Evolutionary conservation across 2,113 vertebrate genomes (phyloP).

Genomic region (Crotalus tigris): DNA sequence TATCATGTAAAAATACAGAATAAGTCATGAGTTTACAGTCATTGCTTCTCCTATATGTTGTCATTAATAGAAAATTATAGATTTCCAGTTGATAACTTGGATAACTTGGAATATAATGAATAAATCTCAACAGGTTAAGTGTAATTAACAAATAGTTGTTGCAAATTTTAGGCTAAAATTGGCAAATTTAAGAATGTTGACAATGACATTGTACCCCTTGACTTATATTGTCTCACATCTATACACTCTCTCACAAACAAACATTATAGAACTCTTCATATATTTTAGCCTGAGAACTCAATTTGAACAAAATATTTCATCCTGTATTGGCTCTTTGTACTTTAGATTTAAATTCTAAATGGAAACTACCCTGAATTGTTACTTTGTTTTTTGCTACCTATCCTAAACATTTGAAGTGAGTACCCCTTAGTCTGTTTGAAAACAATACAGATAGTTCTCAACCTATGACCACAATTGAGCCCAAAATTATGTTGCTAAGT

Average conservation of each 20-base stretch:
- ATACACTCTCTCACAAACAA: background rate
- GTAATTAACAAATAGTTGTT: background rate
- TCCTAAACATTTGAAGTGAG: background rate
- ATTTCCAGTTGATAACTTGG: background rate
- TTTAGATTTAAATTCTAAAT: background rate
- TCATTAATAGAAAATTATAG: background rate
- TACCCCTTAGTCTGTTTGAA: background rate
- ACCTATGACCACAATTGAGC: background rate
- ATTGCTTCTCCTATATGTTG: background rate
- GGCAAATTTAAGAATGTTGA: background rate
- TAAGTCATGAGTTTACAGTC: no score
- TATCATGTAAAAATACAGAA: background rate
- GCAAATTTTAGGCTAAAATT: background rate
- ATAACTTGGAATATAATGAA: background rate
- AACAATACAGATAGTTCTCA: background rate
- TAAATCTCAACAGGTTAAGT: background rate
- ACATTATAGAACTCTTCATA: background rate
- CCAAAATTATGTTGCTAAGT: background rate
- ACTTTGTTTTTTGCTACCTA: background rate
- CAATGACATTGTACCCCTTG: background rate
- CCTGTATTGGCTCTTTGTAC: background rate
- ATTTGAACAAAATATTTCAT: background rate
- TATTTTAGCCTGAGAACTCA: background rate
- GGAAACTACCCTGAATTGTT: background rate
- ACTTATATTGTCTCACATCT: background rate